phyloP scores from a whole-genome alignment of 2,797 vertebrate species.

The Gadopsis bispinosus region DNA sequence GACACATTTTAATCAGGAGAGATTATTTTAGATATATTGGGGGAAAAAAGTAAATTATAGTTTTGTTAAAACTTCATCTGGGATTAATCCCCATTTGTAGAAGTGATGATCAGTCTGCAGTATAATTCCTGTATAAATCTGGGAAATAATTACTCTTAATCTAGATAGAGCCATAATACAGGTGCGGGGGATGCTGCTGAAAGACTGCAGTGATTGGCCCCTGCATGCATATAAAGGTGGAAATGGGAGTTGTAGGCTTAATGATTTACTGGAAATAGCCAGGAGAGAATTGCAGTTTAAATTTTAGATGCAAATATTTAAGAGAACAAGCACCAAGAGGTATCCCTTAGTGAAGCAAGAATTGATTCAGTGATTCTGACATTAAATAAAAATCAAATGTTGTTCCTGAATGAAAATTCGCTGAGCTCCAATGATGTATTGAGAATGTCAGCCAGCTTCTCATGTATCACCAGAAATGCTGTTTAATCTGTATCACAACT shows the following conservation, averaged over 20 bases:
- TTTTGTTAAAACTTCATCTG: conserved; percentile 18
- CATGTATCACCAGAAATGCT: neutral
- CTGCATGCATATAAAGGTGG: neutral
- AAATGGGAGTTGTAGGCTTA: conserved; percentile 4
- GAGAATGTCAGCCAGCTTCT: neutral
- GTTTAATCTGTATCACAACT: conserved; percentile 17
- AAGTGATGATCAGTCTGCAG: conserved; percentile 12
- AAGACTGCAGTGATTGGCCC: neutral
- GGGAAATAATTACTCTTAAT: conserved; percentile 17
- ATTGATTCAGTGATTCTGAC: neutral
- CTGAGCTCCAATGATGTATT: neutral
- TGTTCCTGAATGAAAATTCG: neutral
- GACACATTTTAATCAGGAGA: conserved; percentile 8
- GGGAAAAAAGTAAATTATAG: conserved; percentile 27
- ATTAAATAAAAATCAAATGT: neutral
- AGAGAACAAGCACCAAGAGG: neutral
- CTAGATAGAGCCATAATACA: neutral
- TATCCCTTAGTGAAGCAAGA: neutral
- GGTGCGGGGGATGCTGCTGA: conserved; percentile 5
- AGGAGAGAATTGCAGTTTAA: conserved; percentile 10
- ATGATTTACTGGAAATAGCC: conserved; percentile 19
- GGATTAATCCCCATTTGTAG: conserved; percentile 24
- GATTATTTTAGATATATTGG: conserved; percentile 25
- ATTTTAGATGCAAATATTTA: conserved; percentile 14
- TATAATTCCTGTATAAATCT: conserved; percentile 17